These are phyloP conservation scores for Unio pictorum DNA, from an alignment of 2,888 invertebrate genomes.

Conservation along the genomic window DNA sequence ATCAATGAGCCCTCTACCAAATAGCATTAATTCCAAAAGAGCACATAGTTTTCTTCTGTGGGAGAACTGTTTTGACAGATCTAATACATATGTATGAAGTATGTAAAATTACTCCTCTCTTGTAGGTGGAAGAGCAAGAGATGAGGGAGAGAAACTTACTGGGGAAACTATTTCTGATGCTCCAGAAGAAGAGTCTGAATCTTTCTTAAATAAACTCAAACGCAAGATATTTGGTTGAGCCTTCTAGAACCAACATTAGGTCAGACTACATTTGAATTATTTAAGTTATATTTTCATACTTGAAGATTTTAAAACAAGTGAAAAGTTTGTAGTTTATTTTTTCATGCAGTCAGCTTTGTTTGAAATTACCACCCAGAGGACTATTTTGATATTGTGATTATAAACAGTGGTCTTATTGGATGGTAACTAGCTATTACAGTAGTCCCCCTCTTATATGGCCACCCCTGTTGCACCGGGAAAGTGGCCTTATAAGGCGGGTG, in stretches of 20 bases:
- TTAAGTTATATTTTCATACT: too few relatives aligned
- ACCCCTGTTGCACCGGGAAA: too few relatives aligned
- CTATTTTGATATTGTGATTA: too few relatives aligned
- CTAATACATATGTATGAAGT: neutral
- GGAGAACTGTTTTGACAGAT: neutral
- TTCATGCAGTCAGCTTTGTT: too few relatives aligned
- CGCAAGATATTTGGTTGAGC: slow-evolving; percentile 63
- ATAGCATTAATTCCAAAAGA: too few relatives aligned
- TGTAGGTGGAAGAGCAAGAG: neutral
- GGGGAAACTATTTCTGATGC: slow-evolving; percentile 35
- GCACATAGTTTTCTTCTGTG: too few relatives aligned
- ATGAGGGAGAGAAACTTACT: slow-evolving; percentile 24
- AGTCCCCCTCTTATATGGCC: too few relatives aligned
- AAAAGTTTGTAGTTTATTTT: too few relatives aligned
- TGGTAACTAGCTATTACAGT: slow-evolving; percentile 10
- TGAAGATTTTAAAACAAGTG: too few relatives aligned
- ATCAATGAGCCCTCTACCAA: too few relatives aligned
- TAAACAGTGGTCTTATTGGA: neutral
- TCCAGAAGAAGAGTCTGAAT: slow-evolving; percentile 45
- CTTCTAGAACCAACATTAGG: neutral
- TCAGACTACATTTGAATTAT: neutral
- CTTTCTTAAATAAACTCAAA: slow-evolving; percentile 65
- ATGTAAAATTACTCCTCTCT: neutral
- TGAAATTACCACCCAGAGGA: too few relatives aligned
- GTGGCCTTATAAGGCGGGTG: too few relatives aligned